Evolutionary conservation across 2,113 vertebrate species (phyloP).

Genomic region (Entosphenus tridentatus): DNA sequence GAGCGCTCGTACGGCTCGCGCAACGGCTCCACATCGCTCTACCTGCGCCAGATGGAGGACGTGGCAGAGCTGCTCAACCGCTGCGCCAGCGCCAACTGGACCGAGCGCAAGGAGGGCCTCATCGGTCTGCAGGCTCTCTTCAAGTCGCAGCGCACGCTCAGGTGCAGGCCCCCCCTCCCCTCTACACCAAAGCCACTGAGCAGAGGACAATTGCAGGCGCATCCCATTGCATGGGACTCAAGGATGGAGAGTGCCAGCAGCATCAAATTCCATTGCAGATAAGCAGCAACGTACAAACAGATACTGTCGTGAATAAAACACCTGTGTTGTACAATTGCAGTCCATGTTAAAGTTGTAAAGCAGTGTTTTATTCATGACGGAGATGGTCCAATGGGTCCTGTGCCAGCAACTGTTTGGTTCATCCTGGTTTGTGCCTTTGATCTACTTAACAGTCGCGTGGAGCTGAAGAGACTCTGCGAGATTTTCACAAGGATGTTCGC

Average conservation of each 20-base stretch:
- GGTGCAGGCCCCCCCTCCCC: conserved; percentile 19
- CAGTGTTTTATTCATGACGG: too few species aligned
- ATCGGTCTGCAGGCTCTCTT: conserved; percentile 66
- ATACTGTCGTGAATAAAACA: too few species aligned
- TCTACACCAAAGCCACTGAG: too few species aligned
- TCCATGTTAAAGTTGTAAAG: too few species aligned
- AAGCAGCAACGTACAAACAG: too few species aligned
- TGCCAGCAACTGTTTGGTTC: too few species aligned
- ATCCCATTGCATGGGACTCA: too few species aligned
- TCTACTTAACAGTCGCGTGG: conserved; percentile 46
- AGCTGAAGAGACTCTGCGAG: conserved; percentile 88
- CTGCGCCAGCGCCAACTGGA: conserved; percentile 88
- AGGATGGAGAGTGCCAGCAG: too few species aligned
- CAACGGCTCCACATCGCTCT: conserved; percentile 73
- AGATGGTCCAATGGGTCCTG: too few species aligned
- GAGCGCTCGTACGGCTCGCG: conserved; percentile 80
- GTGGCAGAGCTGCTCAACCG: conserved; percentile 86
- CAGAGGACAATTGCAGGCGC: too few species aligned
- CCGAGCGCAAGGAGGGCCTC: conserved; percentile 80
- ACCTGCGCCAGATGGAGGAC: conserved; percentile 84
- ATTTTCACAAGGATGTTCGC: conserved; percentile 99
- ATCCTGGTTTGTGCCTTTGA: not conserved
- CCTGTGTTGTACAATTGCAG: too few species aligned
- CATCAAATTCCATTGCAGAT: too few species aligned
- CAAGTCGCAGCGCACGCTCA: conserved; percentile 75